Base-by-base conservation (phyloP, 2,113 vertebrate genomes). In the Oreocharis arfaki region DNA sequence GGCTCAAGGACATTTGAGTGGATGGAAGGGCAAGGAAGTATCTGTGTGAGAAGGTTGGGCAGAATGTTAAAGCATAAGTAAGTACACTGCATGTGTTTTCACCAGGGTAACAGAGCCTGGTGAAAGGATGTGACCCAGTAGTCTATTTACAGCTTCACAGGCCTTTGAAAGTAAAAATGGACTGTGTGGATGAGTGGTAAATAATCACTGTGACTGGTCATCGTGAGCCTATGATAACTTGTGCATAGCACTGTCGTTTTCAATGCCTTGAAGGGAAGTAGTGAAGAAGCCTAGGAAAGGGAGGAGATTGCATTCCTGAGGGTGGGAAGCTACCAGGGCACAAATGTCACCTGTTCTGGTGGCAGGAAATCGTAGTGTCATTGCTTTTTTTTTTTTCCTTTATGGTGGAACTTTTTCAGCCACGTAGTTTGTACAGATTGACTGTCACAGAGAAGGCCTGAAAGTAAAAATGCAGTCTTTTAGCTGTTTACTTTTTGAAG, bases 341-440 rank as follows among this genome's bases (percentile, higher is more conserved):
- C 3, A 75, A 59, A 21, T n/a, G 9, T 44, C 77, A 18, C n/a
- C 6, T 42, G 20, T 73, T 69, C 15, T 11, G 33, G 13, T 57
- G 67, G 47, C 80, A 68, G 42, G 49, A 78, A 53, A n/a, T 35
- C 42, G 3, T 4, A 39, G 7, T 44, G 26, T 65, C 37, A 80
- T 83, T 39, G 28, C 2, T 23, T 70, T 70, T 75, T 56, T 75
- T 56, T 59, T 68, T 64, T 39, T 22, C 7, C n/a, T 46, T 65
- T 53, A 26, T 56, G 26, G 17, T 53, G 41, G 12, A 32, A 39
- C 74, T 80, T 94, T 82, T 90, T 92, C 55, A 63, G n/a, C 50
- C 14, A 5, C 13, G 1, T 81, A 13, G 3, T 4, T 96, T 1
- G 6, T 73, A 11, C 1, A 65, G n/a, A 21, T 5, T 70, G 32